Evolutionary conservation across 2,797 vertebrate species (phyloP), one percentile per base, ranked within the genome.

Genomic region (Discoglossus pictus): DNA sequence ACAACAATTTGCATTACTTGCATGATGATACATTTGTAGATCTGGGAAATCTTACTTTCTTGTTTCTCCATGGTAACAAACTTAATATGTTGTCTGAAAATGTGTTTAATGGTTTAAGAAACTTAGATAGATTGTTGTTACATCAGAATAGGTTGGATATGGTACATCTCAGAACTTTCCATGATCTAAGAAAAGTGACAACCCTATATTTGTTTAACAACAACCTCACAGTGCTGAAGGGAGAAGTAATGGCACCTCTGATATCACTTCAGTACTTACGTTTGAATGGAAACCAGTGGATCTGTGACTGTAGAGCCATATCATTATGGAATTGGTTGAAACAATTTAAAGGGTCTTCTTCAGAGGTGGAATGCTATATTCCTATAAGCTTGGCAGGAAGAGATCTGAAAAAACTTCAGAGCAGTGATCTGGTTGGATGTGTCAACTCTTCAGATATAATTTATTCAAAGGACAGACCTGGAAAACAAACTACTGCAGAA

Each of bases 251-350:
- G 92, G 88, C 89, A 6, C 91, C 93, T 0, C 80, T 99, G 73
- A 85, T 84, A 35, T 90, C 93, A 13, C 92, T 99, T 21, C 96
- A 98, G 78, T 99, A 99, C 76, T 85, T 99, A 34, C 90, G 97
- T 58, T 88, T 99, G 48, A 99, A 99, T 0, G 94, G 94, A 36
- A 99, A 99, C 88, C 95, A 95, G 69, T 99, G 97, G 97, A 91
- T 97, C 72, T 99, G 97, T 2, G 97, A 99, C 79, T 99, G 97
- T 79, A 91, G 95, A 34, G 95, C 96, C 0, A 90, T 90, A 31
- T 93, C 94, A 0, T 88, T 99, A 74, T 99, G 97, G 97, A 93
- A 93, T 63, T 99, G 97, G 97, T 97, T 99, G 74, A 94, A 90
- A 74, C 92, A 92, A 74, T 99, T 99, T 78, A 96, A 95, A 63